Conservation (phyloP, 2,888 invertebrate genomes). For the Torymus aiolomorphi region DNA sequence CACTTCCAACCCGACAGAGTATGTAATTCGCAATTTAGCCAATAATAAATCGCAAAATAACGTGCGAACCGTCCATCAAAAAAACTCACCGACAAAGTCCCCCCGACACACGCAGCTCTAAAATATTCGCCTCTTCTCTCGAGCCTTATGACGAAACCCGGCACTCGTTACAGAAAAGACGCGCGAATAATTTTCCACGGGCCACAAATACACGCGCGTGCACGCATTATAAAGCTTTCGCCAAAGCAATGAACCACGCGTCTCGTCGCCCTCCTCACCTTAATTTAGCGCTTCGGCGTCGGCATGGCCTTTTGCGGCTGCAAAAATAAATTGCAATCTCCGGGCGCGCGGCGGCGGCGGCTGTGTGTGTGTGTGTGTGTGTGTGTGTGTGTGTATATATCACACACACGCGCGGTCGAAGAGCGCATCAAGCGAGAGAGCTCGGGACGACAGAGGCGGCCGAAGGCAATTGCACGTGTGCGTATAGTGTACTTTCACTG, state of each 20-base stretch:
- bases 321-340: slow-evolving; percentile 55
- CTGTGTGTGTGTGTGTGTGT: too few species aligned
- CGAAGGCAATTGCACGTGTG: slow-evolving; percentile 55
- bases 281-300: slow-evolving; percentile 40
- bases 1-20: not conserved
- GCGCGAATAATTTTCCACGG: slow-evolving; percentile 1
- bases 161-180: not conserved
- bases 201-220: not conserved
- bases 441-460: not conserved
- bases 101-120: too few species aligned
- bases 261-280: slow-evolving; percentile 1
- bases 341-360: slow-evolving; percentile 4
- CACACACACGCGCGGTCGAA: too few species aligned
- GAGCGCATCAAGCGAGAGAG: slow-evolving; percentile 7
- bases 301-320: slow-evolving; percentile 32
- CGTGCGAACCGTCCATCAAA: not conserved
- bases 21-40: slow-evolving; percentile 24
- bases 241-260: not conserved
- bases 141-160: too few species aligned
- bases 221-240: slow-evolving; percentile 22
- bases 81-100: slow-evolving; percentile 10
- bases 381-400: too few species aligned
- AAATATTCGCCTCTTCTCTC: too few species aligned
- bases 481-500: slow-evolving; percentile 63
- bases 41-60: slow-evolving; percentile 5